Percentiles rank a stretch among this genome's conserved stretches.
Conservation (phyloP, 2,888 invertebrate genomes). For the Rotaria socialis region DNA sequence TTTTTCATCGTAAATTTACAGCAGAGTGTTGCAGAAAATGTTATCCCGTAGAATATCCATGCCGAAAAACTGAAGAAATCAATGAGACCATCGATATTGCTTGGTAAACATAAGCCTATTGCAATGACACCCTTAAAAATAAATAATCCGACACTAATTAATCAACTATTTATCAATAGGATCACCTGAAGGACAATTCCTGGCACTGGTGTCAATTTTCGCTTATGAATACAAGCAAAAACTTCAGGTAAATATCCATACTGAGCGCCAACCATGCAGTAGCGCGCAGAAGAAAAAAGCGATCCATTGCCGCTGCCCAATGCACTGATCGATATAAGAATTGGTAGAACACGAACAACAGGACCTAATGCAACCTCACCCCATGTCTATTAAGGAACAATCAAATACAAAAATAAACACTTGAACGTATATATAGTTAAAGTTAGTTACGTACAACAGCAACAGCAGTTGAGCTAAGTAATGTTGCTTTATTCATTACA, state of each 20-base stretch:
- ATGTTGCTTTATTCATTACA: constrained; percentile 74
- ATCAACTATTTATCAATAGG: not conserved
- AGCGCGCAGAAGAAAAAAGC: not conserved
- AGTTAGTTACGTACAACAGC: constrained; percentile 64
- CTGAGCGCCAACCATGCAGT: constrained; percentile 26
- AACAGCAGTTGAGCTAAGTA: constrained; percentile 76
- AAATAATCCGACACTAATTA: not conserved
- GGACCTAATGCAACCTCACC: not conserved
- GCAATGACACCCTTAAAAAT: not conserved
- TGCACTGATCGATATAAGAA: not conserved
- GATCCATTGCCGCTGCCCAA: not conserved
- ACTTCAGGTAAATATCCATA: constrained; percentile 38
- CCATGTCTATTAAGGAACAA: not conserved
- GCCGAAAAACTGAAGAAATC: not conserved
- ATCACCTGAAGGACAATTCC: not conserved
- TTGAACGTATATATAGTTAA: not conserved
- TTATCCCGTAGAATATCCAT: not conserved
- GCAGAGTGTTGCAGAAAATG: not conserved
- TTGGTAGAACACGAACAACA: not conserved
- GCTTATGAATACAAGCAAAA: not conserved
- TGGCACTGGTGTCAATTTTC: not conserved
- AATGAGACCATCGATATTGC: not conserved
- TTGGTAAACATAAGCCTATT: not conserved
- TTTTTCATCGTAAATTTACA: not conserved
- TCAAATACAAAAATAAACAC: not conserved